These are phyloP conservation scores for Marisa cornuarietis DNA, from an alignment of 1,140 invertebrate species.

Conservation along the genomic window DNA sequence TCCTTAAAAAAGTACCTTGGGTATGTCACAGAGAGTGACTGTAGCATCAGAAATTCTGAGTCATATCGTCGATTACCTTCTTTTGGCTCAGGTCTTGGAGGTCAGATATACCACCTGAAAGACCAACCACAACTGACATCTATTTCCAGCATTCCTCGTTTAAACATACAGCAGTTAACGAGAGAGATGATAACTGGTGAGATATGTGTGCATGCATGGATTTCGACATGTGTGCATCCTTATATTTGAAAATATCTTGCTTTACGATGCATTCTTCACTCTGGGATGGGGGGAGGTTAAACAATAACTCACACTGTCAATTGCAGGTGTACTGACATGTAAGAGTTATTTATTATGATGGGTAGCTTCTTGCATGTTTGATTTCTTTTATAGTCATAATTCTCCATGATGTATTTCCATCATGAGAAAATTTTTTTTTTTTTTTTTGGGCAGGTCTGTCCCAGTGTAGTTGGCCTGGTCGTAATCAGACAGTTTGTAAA, in stretches of 20 bases:
- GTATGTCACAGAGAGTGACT: too few species aligned
- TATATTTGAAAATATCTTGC: neutral
- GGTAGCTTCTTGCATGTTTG: too few species aligned
- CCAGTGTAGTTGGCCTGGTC: slow-evolving; percentile 68
- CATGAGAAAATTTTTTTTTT: neutral
- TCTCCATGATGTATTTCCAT: too few species aligned
- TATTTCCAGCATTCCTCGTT: neutral
- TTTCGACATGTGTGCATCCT: neutral
- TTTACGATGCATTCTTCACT: neutral
- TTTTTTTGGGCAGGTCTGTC: slow-evolving; percentile 55
- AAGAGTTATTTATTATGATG: too few species aligned
- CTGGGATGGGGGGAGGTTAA: too few species aligned
- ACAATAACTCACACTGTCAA: too few species aligned
- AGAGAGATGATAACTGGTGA: slow-evolving; percentile 14
- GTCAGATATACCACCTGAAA: neutral
- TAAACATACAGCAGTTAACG: neutral
- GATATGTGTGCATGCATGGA: neutral
- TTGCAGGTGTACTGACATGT: too few species aligned
- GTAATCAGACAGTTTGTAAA: slow-evolving; percentile 66
- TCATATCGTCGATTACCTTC: neutral
- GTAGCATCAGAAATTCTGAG: too few species aligned
- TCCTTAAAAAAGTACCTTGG: too few species aligned
- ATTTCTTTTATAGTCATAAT: too few species aligned
- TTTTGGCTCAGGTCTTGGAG: neutral
- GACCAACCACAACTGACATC: neutral